phyloP scores from a whole-genome alignment of 2,888 invertebrate genomes.

The Dione juno region DNA sequence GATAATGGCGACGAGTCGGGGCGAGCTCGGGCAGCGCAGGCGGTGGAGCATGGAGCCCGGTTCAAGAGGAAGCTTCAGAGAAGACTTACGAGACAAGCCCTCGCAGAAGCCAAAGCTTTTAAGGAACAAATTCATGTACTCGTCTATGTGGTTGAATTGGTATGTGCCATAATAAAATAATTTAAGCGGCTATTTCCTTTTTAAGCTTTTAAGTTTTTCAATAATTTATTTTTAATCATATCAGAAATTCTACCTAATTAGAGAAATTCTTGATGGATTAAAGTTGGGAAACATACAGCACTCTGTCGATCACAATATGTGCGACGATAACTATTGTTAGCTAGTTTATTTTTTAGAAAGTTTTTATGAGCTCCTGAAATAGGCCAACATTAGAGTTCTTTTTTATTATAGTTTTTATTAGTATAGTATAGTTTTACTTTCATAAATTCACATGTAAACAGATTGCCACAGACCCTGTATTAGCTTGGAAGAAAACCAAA shows the following conservation, averaged over 20 bases:
- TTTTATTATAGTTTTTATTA: too few species aligned
- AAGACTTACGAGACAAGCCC: slow-evolving; percentile 89
- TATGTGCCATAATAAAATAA: slow-evolving; percentile 62
- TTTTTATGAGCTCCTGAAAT: too few species aligned
- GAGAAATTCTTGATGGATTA: too few species aligned
- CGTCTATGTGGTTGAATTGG: slow-evolving; percentile 90
- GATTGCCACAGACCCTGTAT: slow-evolving; percentile 90
- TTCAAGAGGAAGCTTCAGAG: slow-evolving; percentile 90
- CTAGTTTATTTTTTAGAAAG: too few species aligned
- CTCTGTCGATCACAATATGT: too few species aligned
- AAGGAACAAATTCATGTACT: slow-evolving; percentile 91
- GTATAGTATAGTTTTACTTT: not conserved
- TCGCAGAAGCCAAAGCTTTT: slow-evolving; percentile 91
- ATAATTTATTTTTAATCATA: too few species aligned
- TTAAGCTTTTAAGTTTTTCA: too few species aligned
- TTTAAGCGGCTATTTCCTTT: too few species aligned
- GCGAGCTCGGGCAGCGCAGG: slow-evolving; percentile 86
- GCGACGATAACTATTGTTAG: too few species aligned
- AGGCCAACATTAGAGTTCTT: too few species aligned
- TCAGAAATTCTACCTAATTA: too few species aligned
- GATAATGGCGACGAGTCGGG: slow-evolving; percentile 61
- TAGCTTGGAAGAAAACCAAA: slow-evolving; percentile 88
- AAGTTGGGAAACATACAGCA: too few species aligned
- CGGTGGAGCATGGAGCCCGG: slow-evolving; percentile 90
- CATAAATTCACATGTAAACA: slow-evolving; percentile 54